Conservation (phyloP, 2,113 vertebrate genomes). For the Calypte anna region DNA sequence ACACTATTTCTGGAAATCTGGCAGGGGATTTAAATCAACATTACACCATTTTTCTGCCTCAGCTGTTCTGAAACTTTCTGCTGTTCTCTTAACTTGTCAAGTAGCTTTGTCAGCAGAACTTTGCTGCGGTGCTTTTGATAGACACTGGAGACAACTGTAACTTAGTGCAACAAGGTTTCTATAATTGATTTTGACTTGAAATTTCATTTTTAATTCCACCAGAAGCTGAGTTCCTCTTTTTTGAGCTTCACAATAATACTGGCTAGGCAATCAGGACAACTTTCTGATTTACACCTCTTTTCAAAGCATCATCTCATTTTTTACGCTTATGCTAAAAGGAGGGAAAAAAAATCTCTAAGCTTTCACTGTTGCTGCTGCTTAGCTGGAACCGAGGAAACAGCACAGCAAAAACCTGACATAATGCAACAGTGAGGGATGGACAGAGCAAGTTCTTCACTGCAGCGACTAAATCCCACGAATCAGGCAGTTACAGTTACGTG, state of each 20-base stretch:
- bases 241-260: fast-evolving
- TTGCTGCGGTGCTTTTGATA: not conserved
- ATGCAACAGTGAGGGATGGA: not conserved
- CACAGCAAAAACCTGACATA: not conserved
- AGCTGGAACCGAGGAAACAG: not conserved
- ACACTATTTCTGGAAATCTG: not conserved
- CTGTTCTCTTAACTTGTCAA: conserved; percentile 1
- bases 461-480: not conserved
- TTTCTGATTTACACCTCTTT: fast-evolving
- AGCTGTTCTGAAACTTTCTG: conserved; percentile 27
- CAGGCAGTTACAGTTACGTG: not conserved
- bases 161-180: not conserved
- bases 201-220: not conserved
- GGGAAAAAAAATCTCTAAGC: not conserved
- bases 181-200: conserved; percentile 2
- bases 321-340: not conserved
- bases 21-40: conserved; percentile 25
- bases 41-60: conserved; percentile 20
- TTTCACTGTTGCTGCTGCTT: not conserved
- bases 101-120: conserved; percentile 44
- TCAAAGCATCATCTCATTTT: not conserved
- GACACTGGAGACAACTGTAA: not conserved
- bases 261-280: not conserved
- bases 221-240: not conserved
- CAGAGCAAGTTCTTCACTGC: not conserved